These are phyloP conservation scores for Anodontia alba DNA, from an alignment of 2,888 invertebrate genomes.

Conservation along the genomic window DNA sequence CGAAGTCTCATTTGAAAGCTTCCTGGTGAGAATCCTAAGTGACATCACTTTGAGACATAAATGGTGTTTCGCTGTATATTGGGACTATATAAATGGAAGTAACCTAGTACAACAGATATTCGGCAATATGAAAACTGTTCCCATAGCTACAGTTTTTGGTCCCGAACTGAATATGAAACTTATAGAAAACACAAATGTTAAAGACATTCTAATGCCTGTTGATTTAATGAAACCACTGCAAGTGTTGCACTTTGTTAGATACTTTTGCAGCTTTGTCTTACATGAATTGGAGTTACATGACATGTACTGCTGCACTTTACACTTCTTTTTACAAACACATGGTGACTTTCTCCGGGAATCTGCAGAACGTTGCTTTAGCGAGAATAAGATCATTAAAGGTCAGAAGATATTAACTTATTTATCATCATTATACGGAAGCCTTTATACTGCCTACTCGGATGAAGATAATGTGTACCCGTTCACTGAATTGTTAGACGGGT, in stretches of 20 bases:
- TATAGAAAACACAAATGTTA: not conserved
- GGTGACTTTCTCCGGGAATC: not conserved
- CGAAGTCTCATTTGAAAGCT: not conserved
- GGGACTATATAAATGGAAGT: not conserved
- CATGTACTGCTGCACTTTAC: not conserved
- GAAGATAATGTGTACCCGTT: not conserved
- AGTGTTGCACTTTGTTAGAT: not conserved
- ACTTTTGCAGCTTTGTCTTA: not conserved
- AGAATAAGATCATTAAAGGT: not conserved
- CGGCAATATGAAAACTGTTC: not conserved
- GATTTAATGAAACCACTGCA: not conserved
- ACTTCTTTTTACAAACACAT: constrained; percentile 19
- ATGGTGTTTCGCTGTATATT: not conserved
- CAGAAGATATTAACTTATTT: not conserved
- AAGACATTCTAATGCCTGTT: not conserved
- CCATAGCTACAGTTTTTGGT: not conserved
- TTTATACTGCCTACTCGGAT: not conserved
- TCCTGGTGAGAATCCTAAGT: not conserved
- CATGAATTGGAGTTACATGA: not conserved
- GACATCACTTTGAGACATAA: not conserved
- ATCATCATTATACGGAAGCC: not conserved
- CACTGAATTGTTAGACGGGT: constrained; percentile 17
- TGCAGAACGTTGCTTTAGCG: not conserved
- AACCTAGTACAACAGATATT: not conserved
- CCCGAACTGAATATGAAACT: not conserved